Evolutionary conservation across 1,140 invertebrate genomes (phyloP), one percentile per base, ranked within the genome.

Genomic region (Caenorhabditis tropicalis): DNA sequence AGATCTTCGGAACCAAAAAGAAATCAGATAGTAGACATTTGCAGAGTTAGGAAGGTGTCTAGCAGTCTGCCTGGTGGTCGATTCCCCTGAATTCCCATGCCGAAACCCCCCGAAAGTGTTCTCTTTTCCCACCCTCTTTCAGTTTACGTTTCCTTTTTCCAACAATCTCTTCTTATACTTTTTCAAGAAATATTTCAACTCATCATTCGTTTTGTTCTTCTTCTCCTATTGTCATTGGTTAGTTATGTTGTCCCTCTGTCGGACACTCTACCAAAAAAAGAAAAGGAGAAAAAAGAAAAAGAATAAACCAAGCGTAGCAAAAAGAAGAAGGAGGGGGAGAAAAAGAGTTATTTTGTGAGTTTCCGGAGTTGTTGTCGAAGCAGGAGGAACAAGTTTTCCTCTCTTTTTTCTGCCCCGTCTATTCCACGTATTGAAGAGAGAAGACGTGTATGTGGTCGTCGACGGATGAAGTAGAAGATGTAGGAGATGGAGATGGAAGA

Each of bases 361-460:
- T 74, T 74, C 65, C 65, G 65, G 65, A 74, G 65, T 74, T 74
- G 65, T 74, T 74, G 65, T 74, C n/a, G 33, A 33, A n/a, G 58
- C 5, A 43, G 65, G 21, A 74, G 15, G 65, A 74, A 65, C 58
- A 65, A 65, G 58, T 27, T 65, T 4, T n/a, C 58, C 58, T 24
- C 5, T 29, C 21, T n/a, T n/a, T 27, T 15, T 24, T 27, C 21
- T 2, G n/a, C 53, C 53, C 1, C n/a, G 2, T 58, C 53, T 12
- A 43, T 58, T 58, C 53, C 53, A 58, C 53, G 53, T 58, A 58
- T 58, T n/a, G 6, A 12, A 24, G 27, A n/a, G 4, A 58, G 6
- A 27, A 24, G n/a, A 36, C 5, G 58, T 19, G 10, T 27, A 65
- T 65, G 24, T n/a, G n/a, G n/a, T n/a, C n/a, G n/a, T n/a, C 15